A percentile compares a stretch with the other conserved stretches of the same genome.
phyloP scores from a whole-genome alignment of 2,113 vertebrate genomes.

The Phalacrocorax aristotelis region DNA sequence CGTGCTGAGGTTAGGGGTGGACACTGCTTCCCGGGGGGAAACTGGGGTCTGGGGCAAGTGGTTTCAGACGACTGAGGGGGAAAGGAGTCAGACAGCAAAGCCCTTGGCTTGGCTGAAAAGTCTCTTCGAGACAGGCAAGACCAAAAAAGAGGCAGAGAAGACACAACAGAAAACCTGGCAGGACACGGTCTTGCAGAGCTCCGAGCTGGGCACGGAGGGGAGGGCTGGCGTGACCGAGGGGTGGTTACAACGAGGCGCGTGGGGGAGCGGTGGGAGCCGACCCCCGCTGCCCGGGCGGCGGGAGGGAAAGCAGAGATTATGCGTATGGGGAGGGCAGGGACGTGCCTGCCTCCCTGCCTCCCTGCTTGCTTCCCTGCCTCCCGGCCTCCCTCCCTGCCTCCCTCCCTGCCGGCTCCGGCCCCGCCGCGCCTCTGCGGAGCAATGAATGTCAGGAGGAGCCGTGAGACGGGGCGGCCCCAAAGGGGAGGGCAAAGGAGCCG shows the following conservation, averaged over 20 bases:
- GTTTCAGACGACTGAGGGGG: accelerated
- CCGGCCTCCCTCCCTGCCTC: neutral
- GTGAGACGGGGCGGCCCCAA: neutral
- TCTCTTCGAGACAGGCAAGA: neutral
- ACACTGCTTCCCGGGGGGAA: neutral
- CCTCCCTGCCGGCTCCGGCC: neutral
- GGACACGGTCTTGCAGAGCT: neutral
- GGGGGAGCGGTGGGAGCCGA: neutral
- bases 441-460: neutral
- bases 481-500: neutral
- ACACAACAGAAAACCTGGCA: neutral
- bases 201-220: accelerated
- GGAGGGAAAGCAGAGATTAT: neutral
- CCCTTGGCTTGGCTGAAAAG: neutral
- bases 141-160: neutral
- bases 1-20: neutral
- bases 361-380: neutral
- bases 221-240: accelerated
- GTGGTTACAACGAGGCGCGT: accelerated
- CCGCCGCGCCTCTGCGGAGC: neutral
- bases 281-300: accelerated
- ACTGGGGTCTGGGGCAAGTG: neutral
- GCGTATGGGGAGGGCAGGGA: neutral
- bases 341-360: neutral
- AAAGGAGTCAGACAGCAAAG: neutral